Percentiles rank a stretch among this genome's conserved stretches.
These are phyloP conservation scores for Ondatra zibethicus DNA, from an alignment of 2,113 vertebrate species.

Conservation along the genomic window DNA sequence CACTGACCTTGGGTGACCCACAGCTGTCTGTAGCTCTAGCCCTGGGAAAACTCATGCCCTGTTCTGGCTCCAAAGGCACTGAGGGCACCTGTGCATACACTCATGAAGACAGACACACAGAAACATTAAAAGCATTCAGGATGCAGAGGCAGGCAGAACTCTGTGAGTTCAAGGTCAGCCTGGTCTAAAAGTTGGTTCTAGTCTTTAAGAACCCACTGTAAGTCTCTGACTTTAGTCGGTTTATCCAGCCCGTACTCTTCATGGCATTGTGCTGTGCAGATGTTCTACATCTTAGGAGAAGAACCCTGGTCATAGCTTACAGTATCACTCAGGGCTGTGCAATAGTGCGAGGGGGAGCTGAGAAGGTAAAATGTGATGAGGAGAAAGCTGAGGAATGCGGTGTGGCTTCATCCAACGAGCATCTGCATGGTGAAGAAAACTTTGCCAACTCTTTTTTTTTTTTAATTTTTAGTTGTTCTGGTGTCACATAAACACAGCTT, in stretches of 20 bases:
- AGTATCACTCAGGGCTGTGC: slow-evolving; percentile 27
- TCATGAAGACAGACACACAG: not conserved
- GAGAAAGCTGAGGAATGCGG: not conserved
- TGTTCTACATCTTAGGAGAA: slow-evolving; percentile 53
- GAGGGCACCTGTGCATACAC: not conserved
- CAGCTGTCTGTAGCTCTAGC: not conserved
- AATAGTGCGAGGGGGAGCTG: slow-evolving; percentile 12
- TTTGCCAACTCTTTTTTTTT: not conserved
- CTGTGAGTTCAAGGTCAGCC: not conserved
- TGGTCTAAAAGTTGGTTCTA: not conserved
- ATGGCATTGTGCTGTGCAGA: not conserved
- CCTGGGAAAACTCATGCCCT: not conserved
- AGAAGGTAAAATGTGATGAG: not conserved
- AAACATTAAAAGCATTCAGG: not conserved
- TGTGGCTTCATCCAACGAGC: not conserved
- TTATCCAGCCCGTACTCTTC: not conserved
- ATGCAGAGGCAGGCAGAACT: not conserved
- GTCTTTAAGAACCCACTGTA: slow-evolving; percentile 33
- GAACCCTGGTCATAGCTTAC: not conserved
- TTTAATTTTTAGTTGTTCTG: not conserved
- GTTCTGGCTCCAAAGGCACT: not conserved
- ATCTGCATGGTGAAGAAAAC: not conserved
- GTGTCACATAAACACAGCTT: not conserved
- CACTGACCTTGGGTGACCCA: no score
- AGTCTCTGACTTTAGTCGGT: not conserved